Conservation (phyloP, 2,888 invertebrate genomes). For the Lymantria monacha region DNA sequence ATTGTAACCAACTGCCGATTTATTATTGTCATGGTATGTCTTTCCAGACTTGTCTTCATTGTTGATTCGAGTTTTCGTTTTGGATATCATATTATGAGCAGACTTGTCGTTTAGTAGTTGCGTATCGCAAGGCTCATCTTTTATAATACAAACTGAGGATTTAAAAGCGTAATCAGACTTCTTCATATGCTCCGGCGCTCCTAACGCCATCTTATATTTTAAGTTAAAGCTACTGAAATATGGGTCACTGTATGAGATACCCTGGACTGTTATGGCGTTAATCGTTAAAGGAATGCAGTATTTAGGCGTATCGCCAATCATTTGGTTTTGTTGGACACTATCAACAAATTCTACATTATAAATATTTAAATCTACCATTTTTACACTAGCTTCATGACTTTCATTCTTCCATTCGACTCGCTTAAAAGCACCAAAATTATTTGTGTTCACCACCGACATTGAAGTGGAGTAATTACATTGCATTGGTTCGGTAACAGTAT, state of each 20-base stretch:
- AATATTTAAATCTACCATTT: constrained; percentile 82
- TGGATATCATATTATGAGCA: constrained; percentile 68
- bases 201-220: constrained; percentile 81
- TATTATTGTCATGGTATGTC: constrained; percentile 78
- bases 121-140: constrained; percentile 77
- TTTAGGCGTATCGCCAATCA: constrained; percentile 82
- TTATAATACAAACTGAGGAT: constrained; percentile 82
- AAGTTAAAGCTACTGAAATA: constrained; percentile 83
- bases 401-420: constrained; percentile 79
- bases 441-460: constrained; percentile 82
- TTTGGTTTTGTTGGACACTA: constrained; percentile 83
- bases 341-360: constrained; percentile 82
- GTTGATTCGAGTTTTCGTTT: constrained; percentile 71
- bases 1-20: constrained; percentile 51
- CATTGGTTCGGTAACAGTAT: constrained; percentile 84
- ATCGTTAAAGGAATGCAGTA: constrained; percentile 83
- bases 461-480: constrained; percentile 84
- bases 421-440: constrained; percentile 83
- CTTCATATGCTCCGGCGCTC: constrained; percentile 81
- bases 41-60: constrained; percentile 62
- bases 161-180: constrained; percentile 85
- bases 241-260: constrained; percentile 83
- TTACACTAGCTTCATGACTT: constrained; percentile 81
- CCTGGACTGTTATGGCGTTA: constrained; percentile 84
- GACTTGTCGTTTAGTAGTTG: constrained; percentile 71